Evolutionary conservation across 2,888 invertebrate species (phyloP), one percentile per base, ranked within the genome.

Genomic region (Noctua janthe): DNA sequence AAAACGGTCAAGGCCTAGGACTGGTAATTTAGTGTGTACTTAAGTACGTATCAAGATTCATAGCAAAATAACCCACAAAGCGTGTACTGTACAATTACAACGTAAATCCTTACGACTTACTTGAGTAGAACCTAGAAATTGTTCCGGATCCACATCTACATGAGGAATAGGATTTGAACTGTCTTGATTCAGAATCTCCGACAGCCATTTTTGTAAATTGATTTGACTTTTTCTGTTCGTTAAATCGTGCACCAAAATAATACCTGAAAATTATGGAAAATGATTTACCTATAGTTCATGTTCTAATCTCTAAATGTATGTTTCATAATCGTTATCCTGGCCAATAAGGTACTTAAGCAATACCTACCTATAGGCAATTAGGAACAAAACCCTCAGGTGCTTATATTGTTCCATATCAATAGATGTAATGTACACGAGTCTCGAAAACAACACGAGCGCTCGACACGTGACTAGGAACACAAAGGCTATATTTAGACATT

Each of bases 201-300:
- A 98, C 2, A 99, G 96, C 99, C 99, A 99, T 94, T 99, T 98
- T 86, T 98, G 98, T 82, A 99, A 97, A 96, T 99, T 99, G 82
- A 98, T 98, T 94, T 99, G 99, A 77, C 99, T 99, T 95, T 99
- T 99, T 87, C 99, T 97, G 95, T 99, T 99, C 10, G 99, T 99
- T 91, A 99, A 97, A 97, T 99, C 99, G 94, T 99, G 99, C 3
- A 99, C 99, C 83, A 99, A 97, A 90, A 99, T 99, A 59, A 99
- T 98, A 82, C 98, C 98, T 98, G 93, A 66, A 96, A 83, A 71
- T 56, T 2, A 17, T 62, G 39, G 8, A 17, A 62, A 76, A 47
- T 54, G 0, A 62, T 64, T 59, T 20, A 59, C 11, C 5, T 15
- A 6, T 15, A 59, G 11, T n/a, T 56, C 11, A 13, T 67, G 23